These are phyloP conservation scores for Pleuronectes platessa DNA, from an alignment of 2,113 vertebrate species.

Conservation along the genomic window DNA sequence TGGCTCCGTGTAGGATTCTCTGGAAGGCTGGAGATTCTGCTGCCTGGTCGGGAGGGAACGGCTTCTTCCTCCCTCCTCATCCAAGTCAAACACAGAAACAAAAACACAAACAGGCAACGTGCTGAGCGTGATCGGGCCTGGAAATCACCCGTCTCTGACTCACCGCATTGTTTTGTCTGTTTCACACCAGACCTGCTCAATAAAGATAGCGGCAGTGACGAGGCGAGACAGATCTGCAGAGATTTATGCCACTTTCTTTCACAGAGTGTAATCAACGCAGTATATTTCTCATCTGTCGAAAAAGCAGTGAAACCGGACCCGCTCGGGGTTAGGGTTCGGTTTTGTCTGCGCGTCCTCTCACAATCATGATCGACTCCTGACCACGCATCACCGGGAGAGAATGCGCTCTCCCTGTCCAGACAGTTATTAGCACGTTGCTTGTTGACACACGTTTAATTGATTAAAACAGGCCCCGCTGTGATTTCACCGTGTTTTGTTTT, in stretches of 20 bases:
- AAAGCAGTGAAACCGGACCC: conserved; percentile 15
- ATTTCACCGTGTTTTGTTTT: conserved; percentile 82
- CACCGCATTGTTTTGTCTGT: conserved; percentile 20
- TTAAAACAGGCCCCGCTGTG: conserved; percentile 74
- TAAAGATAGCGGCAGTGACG: not conserved
- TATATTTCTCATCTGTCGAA: not conserved
- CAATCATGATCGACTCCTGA: conserved; percentile 48
- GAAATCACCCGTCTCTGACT: conserved; percentile 41
- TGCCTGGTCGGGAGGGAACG: conserved; percentile 74
- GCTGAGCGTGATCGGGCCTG: conserved; percentile 2
- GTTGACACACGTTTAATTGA: conserved; percentile 83
- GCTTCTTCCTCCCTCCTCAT: conserved; percentile 52
- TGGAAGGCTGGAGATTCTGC: conserved; percentile 64
- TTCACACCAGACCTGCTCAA: conserved; percentile 17
- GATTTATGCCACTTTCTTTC: not conserved
- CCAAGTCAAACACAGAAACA: conserved; percentile 60
- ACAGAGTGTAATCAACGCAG: not conserved
- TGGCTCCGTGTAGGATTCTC: conserved; percentile 68
- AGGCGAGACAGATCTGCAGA: not conserved
- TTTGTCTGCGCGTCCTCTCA: conserved; percentile 26
- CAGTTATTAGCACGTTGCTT: conserved; percentile 76
- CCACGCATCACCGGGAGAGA: conserved; percentile 65
- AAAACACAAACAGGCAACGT: conserved; percentile 46
- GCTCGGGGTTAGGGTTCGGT: not conserved
- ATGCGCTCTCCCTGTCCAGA: conserved; percentile 58